Evolutionary conservation across 1,140 invertebrate species (phyloP).

Genomic region (Glomeris maerens): DNA sequence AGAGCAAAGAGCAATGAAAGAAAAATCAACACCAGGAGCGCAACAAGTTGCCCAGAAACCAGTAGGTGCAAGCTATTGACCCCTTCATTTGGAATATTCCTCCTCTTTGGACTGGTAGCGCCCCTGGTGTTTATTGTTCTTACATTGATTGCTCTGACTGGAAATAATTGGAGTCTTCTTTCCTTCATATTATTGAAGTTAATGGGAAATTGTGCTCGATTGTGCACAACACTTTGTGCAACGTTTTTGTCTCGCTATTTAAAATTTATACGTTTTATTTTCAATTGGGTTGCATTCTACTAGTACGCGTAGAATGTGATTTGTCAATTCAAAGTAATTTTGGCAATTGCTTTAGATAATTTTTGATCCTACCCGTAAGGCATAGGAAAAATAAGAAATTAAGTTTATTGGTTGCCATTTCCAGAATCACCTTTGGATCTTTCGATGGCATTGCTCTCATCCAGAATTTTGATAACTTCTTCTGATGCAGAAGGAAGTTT

Average conservation of each 20-base stretch:
- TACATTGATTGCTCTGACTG: too few relatives aligned
- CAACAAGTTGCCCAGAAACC: not conserved
- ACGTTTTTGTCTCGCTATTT: not conserved
- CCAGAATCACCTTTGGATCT: constrained; percentile 1
- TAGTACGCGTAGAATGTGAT: not conserved
- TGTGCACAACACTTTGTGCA: too few relatives aligned
- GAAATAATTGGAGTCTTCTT: too few relatives aligned
- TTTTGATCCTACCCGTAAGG: too few relatives aligned
- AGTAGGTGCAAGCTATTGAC: not conserved
- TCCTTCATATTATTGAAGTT: too few relatives aligned
- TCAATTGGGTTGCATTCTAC: not conserved
- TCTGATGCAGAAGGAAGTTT: not conserved
- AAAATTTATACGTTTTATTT: not conserved
- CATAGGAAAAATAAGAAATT: too few relatives aligned
- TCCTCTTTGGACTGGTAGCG: too few relatives aligned
- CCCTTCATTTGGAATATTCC: too few relatives aligned
- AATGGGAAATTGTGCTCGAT: too few relatives aligned
- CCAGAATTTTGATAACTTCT: not conserved
- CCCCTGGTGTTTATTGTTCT: too few relatives aligned
- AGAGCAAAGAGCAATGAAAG: not conserved
- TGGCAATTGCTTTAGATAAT: not conserved
- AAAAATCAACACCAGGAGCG: not conserved
- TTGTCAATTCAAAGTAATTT: not conserved
- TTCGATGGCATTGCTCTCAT: not conserved
- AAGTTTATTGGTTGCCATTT: too few relatives aligned